Evolutionary conservation across 1,140 invertebrate genomes (phyloP), one percentile per base, ranked within the genome.

Genomic region (Zaprionus africanus): DNA sequence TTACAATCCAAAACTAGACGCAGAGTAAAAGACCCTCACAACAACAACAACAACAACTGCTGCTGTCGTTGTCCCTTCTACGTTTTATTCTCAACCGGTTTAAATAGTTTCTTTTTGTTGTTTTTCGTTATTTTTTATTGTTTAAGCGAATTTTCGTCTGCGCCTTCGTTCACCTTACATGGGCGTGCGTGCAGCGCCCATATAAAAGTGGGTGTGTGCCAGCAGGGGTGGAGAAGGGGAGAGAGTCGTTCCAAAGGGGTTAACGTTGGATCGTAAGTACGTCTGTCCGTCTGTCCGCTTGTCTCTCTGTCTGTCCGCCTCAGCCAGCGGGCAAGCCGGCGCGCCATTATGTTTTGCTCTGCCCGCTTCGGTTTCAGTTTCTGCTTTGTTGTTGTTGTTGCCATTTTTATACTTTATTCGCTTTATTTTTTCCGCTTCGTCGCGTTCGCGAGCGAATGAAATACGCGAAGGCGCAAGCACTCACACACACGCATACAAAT

Each of bases 391-490:
- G 84, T 90, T 84, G 72, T 85, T 90, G 72, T 85, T 85, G 85
- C 78, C 84, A 88, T 88, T 84, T 88, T 84, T 90, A 90, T 88
- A 88, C 90, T 90, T 88, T 90, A 90, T 88, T 88, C 85, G 85
- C 85, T 90, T 88, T 90, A 88, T 90, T 90, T 90, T 90, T 90
- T 90, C 86, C 85, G 85, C 85, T 90, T 82, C 86, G 86, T 79
- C 86, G 85, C 85, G 57, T 90, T 64, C 63, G 81, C 79, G 86
- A 90, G 81, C 85, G 85, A 90, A 90, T 90, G 85, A 90, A 90
- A 90, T 90, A 57, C 76, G 85, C 86, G 82, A 85, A 67, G 72
- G 71, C 77, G 68, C 53, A 58, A 51, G 60, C 67, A 71, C 54
- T 57, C 74, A 60, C 36, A 63, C 51, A 51, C 64, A 43, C 81